Evolutionary conservation across 1,140 invertebrate species (phyloP).

Genomic region (Spodoptera litura): DNA sequence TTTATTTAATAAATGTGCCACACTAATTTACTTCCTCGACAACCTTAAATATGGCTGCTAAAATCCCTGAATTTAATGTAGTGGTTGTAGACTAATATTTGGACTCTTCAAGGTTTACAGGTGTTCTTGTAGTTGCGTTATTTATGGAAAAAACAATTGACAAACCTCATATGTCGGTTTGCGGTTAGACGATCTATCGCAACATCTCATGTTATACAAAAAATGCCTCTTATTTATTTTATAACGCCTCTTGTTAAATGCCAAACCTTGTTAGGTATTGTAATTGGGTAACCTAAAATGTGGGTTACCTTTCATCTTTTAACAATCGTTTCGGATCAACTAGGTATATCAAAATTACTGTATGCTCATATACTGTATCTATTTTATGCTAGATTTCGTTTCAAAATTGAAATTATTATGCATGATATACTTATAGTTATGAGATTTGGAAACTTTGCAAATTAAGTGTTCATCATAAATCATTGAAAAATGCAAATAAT

Average conservation of each 20-base stretch:
- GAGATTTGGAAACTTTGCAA: no score
- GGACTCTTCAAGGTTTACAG: background rate
- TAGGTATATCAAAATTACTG: no score
- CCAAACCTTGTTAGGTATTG: slow-evolving; percentile 5
- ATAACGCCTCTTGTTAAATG: slow-evolving; percentile 1
- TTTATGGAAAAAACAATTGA: background rate
- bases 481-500: no score
- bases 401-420: no score
- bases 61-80: no score
- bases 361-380: no score
- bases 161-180: background rate
- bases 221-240: slow-evolving; percentile 20
- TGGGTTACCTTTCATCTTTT: background rate
- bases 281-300: background rate
- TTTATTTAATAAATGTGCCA: no score
- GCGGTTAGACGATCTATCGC: slow-evolving; percentile 19
- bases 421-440: no score
- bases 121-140: background rate
- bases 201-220: slow-evolving; percentile 3
- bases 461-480: no score
- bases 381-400: no score
- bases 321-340: background rate
- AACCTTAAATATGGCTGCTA: no score
- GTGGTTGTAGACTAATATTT: background rate
- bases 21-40: no score